phyloP scores from a whole-genome alignment of 2,888 invertebrate genomes.

The Anorthoa munda region DNA sequence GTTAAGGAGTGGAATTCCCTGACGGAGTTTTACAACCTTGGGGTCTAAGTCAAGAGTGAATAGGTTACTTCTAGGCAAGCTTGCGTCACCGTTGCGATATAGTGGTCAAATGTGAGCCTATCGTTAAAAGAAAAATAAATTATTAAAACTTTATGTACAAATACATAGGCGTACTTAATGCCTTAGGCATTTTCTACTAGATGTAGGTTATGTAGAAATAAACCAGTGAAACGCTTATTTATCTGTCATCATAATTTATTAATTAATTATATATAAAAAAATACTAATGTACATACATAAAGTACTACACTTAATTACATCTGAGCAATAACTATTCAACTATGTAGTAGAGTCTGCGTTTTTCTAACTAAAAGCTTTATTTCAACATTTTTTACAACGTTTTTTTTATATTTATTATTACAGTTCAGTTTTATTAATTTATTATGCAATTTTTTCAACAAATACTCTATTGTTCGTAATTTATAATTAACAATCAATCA shows the following conservation, averaged over 20 bases:
- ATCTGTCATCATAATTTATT: constrained; percentile 80
- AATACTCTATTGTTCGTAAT: constrained; percentile 25
- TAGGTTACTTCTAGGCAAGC: too few relatives aligned
- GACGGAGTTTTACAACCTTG: too few relatives aligned
- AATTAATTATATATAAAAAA: constrained; percentile 71
- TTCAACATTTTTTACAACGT: constrained; percentile 15
- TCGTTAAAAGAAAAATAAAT: too few relatives aligned
- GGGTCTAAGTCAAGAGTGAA: too few relatives aligned
- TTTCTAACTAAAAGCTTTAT: constrained; percentile 14
- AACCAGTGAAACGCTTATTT: constrained; percentile 50
- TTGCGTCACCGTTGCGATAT: too few relatives aligned
- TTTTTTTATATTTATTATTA: constrained; percentile 12
- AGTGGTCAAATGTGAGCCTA: too few relatives aligned
- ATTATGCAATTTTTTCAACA: constrained; percentile 23
- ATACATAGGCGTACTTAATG: too few relatives aligned
- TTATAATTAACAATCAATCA: constrained; percentile 52
- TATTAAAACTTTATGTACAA: too few relatives aligned
- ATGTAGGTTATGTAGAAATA: background rate
- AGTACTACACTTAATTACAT: constrained; percentile 68
- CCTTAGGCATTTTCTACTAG: too few relatives aligned
- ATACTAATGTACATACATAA: constrained; percentile 75
- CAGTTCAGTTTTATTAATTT: constrained; percentile 30
- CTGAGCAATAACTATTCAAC: constrained; percentile 70
- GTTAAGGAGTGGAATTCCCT: too few relatives aligned
- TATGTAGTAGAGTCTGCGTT: constrained; percentile 41